Conservation (phyloP, 2,888 invertebrate species). For the Nasonovia ribisnigri region DNA sequence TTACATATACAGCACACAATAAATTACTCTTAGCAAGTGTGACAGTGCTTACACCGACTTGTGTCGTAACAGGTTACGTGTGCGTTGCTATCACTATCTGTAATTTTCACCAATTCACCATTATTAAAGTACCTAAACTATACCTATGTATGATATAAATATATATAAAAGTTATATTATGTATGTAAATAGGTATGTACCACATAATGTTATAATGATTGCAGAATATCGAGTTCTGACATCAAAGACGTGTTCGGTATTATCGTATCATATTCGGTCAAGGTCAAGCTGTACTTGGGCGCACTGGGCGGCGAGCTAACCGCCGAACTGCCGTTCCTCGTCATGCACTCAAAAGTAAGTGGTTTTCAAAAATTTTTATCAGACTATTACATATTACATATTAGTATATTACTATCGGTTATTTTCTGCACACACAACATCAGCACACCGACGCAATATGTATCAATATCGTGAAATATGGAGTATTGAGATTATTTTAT, state of each 20-base stretch:
- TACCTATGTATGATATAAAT: no score
- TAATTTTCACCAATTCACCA: neutral
- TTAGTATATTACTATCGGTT: neutral
- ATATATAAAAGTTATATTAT: neutral
- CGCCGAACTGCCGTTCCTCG: constrained; percentile 90
- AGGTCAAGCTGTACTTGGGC: constrained; percentile 93
- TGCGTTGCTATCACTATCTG: neutral
- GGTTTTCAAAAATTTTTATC: neutral
- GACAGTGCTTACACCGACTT: neutral
- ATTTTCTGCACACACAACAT: neutral
- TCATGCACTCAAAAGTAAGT: constrained; percentile 89
- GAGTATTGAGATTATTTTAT: neutral
- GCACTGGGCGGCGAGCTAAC: constrained; percentile 92
- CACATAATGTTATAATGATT: constrained; percentile 65
- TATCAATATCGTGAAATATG: neutral
- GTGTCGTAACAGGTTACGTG: neutral
- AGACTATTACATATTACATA: neutral
- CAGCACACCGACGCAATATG: neutral
- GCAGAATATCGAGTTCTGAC: constrained; percentile 80
- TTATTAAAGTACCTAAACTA: neutral
- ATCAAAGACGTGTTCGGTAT: constrained; percentile 95
- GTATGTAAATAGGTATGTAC: constrained; percentile 60
- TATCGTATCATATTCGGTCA: constrained; percentile 94
- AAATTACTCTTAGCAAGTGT: neutral
- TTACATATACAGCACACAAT: neutral